phyloP scores from a whole-genome alignment of 1,140 invertebrate genomes.

The Bombus confusus region DNA sequence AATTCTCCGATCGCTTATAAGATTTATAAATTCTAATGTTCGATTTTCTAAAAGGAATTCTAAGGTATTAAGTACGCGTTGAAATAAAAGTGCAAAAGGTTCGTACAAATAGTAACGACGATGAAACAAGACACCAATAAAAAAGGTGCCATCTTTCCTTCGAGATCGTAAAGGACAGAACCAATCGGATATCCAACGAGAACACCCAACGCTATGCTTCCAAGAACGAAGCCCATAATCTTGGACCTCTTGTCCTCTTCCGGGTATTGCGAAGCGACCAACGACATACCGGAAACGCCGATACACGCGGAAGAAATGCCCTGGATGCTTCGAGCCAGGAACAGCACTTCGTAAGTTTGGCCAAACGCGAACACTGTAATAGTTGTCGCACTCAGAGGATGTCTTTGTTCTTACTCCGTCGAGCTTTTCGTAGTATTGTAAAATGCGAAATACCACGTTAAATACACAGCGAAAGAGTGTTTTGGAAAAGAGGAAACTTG shows the following conservation, averaged over 20 bases:
- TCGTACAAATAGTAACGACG: slow-evolving; percentile 84
- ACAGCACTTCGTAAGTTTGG: slow-evolving; percentile 87
- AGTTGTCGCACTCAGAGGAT: background rate
- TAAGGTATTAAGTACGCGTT: background rate
- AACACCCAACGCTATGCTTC: slow-evolving; percentile 91
- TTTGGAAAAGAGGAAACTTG: background rate
- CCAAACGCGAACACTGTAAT: slow-evolving; percentile 91
- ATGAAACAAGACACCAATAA: slow-evolving; percentile 86
- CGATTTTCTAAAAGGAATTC: background rate
- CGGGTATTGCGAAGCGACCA: slow-evolving; percentile 84
- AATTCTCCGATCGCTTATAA: too few relatives aligned
- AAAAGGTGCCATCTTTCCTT: slow-evolving; percentile 89
- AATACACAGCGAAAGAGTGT: background rate
- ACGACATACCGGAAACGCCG: slow-evolving; percentile 88
- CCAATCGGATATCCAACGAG: slow-evolving; percentile 91
- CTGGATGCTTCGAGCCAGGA: slow-evolving; percentile 92
- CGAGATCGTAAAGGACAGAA: slow-evolving; percentile 88
- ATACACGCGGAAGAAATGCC: slow-evolving; percentile 93
- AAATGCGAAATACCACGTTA: too few relatives aligned
- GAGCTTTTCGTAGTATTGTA: too few relatives aligned
- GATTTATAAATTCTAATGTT: background rate
- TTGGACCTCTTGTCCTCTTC: slow-evolving; percentile 85
- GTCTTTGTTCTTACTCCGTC: too few relatives aligned
- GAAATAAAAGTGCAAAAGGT: background rate
- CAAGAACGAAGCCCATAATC: slow-evolving; percentile 90